Conservation (phyloP, 1,140 invertebrate species). For the Drosophila pseudoobscura region DNA sequence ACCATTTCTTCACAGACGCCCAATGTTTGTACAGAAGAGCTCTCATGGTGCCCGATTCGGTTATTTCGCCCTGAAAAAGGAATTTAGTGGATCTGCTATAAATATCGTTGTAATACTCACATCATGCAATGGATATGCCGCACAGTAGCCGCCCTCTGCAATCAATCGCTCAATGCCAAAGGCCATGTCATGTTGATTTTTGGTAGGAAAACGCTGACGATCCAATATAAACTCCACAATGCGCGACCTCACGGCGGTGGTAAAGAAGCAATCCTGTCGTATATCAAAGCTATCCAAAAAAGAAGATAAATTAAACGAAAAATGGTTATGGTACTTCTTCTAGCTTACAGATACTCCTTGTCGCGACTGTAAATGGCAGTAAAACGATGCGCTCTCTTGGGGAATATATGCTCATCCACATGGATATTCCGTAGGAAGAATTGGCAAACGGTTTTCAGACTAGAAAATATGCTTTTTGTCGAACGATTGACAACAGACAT, state of each 20-base stretch:
- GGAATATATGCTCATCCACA: slow-evolving; percentile 88
- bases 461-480: slow-evolving; percentile 86
- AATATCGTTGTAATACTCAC: slow-evolving; percentile 85
- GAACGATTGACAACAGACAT: slow-evolving; percentile 85
- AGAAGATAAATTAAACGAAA: slow-evolving; percentile 3
- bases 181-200: slow-evolving; percentile 87
- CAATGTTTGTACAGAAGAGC: slow-evolving; percentile 93
- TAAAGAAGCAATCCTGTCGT: slow-evolving; percentile 92
- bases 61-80: slow-evolving; percentile 88
- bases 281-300: slow-evolving; percentile 89
- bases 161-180: slow-evolving; percentile 94
- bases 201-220: slow-evolving; percentile 90
- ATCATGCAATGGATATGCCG: slow-evolving; percentile 96
- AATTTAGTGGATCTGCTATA: too few species aligned
- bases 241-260: slow-evolving; percentile 91
- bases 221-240: slow-evolving; percentile 97
- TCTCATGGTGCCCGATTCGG: slow-evolving; percentile 88
- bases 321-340: neutral
- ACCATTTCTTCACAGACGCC: slow-evolving; percentile 91
- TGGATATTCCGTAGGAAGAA: slow-evolving; percentile 86
- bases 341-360: slow-evolving; percentile 92
- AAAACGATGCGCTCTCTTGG: slow-evolving; percentile 88
- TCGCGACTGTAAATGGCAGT: slow-evolving; percentile 93
- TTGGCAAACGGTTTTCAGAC: slow-evolving; percentile 86
- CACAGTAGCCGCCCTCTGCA: slow-evolving; percentile 89